These are phyloP conservation scores for Xiphorhynchus erythropygius DNA, from an alignment of 2,797 vertebrate species.

Conservation along the genomic window DNA sequence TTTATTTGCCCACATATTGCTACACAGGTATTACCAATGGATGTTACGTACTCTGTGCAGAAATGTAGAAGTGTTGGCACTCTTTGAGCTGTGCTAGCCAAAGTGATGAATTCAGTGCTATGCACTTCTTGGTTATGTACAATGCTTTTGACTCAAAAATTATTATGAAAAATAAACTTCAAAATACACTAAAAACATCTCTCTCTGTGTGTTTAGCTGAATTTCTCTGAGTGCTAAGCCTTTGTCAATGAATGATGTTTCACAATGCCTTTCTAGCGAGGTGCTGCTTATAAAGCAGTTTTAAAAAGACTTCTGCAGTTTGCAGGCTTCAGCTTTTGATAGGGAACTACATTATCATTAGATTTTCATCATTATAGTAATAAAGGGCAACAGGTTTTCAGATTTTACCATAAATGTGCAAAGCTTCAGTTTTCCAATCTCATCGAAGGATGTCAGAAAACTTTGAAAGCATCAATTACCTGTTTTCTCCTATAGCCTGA, in stretches of 20 bases:
- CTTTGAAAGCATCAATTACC: neutral
- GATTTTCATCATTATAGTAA: neutral
- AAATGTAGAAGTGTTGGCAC: neutral
- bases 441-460: neutral
- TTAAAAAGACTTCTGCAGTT: neutral
- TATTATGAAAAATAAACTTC: constrained; percentile 61
- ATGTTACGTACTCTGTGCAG: neutral
- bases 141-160: neutral
- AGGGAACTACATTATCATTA: rapidly evolving
- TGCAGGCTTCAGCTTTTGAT: neutral
- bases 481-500: neutral
- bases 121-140: constrained; percentile 24
- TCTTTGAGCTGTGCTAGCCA: constrained; percentile 24
- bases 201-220: neutral
- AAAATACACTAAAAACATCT: neutral
- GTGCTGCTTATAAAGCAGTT: neutral
- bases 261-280: neutral
- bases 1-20: neutral
- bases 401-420: neutral
- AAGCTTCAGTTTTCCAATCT: neutral
- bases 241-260: neutral
- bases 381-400: neutral
- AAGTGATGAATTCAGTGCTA: constrained; percentile 18
- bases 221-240: neutral
- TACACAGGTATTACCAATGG: neutral